Base-by-base conservation (phyloP, 2,888 invertebrate genomes). In the Meghimatium bilineatum region DNA sequence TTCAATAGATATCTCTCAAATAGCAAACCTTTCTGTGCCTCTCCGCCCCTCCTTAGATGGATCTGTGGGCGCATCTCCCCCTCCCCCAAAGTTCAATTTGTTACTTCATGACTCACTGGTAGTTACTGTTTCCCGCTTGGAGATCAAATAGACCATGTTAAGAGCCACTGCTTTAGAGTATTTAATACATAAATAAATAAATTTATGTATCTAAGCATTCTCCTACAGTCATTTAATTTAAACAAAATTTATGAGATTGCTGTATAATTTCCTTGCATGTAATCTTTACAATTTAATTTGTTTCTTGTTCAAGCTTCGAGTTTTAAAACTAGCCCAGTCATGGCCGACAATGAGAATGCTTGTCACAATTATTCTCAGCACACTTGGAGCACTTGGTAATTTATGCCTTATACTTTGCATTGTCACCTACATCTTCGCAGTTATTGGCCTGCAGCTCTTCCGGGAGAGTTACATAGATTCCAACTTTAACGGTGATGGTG, bases 271-370 rank as follows among this genome's bases (percentile, higher is more conserved):
- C 1, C 12, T 67, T 34, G 67, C 67, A 67, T 26, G n/a, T 38
- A 71, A 23, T 26, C 20, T 38, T n/a, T n/a, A n/a, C 29, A 6
- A 12, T 38, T 38, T 67, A 38, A 32, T 38, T 44, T n/a, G 8
- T 74, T 32, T 63, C 26, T 63, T 89, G 88, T 95, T 95, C 34
- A 95, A 97, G 97, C 95, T 98, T 92, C 95, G 98, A 90, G 98
- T 98, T 87, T 95, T 99, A 94, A 98, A 98, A 93, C 95, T 99
- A 92, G 98, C 98, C 88, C 98, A 98, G 94, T 98, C 98, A 71
- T 99, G 98, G 98, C 97, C 97, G 90, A 98, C 98, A 88, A 98
- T 99, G 98, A 97, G 98, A 95, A 97, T 98, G 90, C 95, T 98
- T 89, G 95, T 99, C 93, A 97, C 97, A 95, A 98, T 98, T 94